Conservation (phyloP, 2,113 vertebrate species). For the Spea multiplicata region DNA sequence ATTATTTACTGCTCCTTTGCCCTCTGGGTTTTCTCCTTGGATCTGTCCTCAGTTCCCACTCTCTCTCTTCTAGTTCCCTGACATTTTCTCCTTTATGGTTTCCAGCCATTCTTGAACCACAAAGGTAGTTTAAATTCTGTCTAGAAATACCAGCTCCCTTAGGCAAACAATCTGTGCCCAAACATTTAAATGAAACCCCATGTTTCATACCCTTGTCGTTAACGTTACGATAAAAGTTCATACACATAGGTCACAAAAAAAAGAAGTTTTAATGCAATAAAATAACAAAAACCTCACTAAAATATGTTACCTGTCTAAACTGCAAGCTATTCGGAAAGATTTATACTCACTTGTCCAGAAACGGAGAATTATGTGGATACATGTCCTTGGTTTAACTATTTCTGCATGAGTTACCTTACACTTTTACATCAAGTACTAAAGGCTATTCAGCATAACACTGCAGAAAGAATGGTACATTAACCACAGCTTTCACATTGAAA, state of each 20-base stretch:
- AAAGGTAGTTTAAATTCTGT: constrained; percentile 47
- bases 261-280: constrained; percentile 29
- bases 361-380: background rate
- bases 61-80: constrained; percentile 31
- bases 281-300: constrained; percentile 16
- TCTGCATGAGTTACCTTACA: no score
- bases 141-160: constrained; percentile 46
- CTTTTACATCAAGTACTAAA: no score
- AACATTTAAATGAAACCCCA: constrained; percentile 38
- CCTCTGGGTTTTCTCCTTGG: constrained; percentile 45
- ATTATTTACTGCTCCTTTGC: constrained; percentile 46
- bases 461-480: no score
- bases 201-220: constrained; percentile 32
- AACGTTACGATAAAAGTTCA: constrained; percentile 35
- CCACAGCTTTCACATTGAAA: no score
- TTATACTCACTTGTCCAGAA: background rate
- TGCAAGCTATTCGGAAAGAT: background rate
- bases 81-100: constrained; percentile 48
- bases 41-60: constrained; percentile 46
- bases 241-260: constrained; percentile 34
- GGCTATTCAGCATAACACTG: no score
- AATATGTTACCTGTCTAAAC: background rate
- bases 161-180: constrained; percentile 45
- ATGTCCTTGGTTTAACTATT: background rate
- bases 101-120: constrained; percentile 35